phyloP scores from a whole-genome alignment of 2,888 invertebrate species.

The Elegia similella region DNA sequence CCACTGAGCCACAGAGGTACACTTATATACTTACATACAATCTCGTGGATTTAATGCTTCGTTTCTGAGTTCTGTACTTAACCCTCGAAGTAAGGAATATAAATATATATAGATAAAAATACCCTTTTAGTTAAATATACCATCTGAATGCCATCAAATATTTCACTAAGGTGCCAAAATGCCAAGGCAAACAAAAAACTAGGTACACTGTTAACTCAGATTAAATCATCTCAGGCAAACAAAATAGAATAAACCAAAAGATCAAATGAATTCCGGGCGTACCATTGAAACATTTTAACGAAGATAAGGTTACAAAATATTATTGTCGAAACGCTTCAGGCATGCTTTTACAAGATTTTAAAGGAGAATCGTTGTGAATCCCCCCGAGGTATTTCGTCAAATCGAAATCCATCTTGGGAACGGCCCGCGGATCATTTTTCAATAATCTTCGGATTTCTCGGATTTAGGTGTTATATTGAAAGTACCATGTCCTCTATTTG shows the following conservation, averaged over 20 bases:
- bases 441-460: slow-evolving; percentile 55
- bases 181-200: no score
- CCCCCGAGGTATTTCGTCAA: slow-evolving; percentile 42
- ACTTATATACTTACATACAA: no score
- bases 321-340: slow-evolving; percentile 19
- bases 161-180: no score
- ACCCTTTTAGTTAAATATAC: no score
- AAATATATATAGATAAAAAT: no score
- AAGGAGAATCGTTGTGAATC: slow-evolving; percentile 37
- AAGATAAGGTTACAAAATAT: slow-evolving; percentile 11
- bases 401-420: slow-evolving; percentile 52
- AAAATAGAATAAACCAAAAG: background rate
- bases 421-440: slow-evolving; percentile 53
- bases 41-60: no score
- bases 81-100: no score
- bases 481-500: slow-evolving; percentile 23
- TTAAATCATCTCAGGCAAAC: no score
- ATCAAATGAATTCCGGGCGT: background rate
- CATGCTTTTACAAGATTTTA: slow-evolving; percentile 41
- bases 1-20: no score
- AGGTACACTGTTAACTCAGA: no score
- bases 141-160: no score
- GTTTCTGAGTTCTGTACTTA: no score
- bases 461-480: slow-evolving; percentile 34
- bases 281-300: background rate